Evolutionary conservation across 2,797 vertebrate genomes (phyloP).

Genomic region (Ataeniobius toweri): DNA sequence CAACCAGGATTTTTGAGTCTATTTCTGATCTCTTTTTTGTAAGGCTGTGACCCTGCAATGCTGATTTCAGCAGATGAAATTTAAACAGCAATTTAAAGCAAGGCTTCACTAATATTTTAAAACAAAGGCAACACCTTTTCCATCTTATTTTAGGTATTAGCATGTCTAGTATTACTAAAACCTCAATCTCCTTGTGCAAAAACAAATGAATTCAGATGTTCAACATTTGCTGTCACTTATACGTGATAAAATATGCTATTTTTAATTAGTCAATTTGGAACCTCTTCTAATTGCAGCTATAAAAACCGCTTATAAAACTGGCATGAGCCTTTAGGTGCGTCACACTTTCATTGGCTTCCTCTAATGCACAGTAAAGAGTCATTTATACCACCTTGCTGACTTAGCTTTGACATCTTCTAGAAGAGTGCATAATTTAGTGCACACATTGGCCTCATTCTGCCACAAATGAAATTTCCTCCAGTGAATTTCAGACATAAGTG

Average conservation of each 20-base stretch:
- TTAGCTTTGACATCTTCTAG: conserved; percentile 45
- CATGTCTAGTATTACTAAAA: no score
- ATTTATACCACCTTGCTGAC: conserved; percentile 35
- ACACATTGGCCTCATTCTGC: conserved; percentile 71
- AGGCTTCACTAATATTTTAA: no score
- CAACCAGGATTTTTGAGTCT: background rate
- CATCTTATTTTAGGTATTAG: no score
- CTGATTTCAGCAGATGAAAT: background rate
- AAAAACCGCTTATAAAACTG: conserved; percentile 17
- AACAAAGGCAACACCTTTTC: no score
- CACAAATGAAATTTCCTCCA: conserved; percentile 49
- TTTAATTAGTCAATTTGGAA: conserved; percentile 48
- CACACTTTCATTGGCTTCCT: background rate
- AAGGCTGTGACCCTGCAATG: background rate
- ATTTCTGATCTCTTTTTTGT: background rate
- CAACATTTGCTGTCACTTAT: conserved; percentile 37
- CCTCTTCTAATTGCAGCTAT: conserved; percentile 28
- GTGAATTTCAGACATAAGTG: conserved; percentile 39
- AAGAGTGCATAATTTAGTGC: conserved; percentile 62
- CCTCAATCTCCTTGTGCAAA: no score
- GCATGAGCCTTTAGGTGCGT: background rate
- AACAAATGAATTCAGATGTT: background rate
- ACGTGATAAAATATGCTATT: conserved; percentile 43
- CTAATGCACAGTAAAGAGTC: conserved; percentile 33
- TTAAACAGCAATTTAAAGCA: background rate